phyloP scores from a whole-genome alignment of 1,140 invertebrate genomes.

The Micrasema minimum region DNA sequence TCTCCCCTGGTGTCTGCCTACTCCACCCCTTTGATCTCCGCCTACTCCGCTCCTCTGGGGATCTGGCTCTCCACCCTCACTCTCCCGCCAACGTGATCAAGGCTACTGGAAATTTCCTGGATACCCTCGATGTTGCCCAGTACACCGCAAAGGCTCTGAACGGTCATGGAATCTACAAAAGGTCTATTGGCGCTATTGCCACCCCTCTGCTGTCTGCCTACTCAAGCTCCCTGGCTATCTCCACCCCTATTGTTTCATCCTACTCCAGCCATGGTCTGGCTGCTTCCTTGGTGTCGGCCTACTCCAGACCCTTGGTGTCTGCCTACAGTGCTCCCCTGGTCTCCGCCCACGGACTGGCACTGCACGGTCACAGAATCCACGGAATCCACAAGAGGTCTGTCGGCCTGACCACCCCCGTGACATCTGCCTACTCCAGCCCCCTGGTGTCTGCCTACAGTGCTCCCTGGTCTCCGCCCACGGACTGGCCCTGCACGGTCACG shows the following conservation, averaged over 20 bases:
- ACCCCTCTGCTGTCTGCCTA: slow-evolving; percentile 51
- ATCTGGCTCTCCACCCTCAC: slow-evolving; percentile 58
- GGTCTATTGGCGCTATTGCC: slow-evolving; percentile 54
- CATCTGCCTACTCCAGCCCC: slow-evolving; percentile 41
- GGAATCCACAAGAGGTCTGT: slow-evolving; percentile 58
- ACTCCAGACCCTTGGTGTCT: slow-evolving; percentile 31
- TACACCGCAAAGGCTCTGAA: slow-evolving; percentile 57
- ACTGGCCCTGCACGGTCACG: slow-evolving; percentile 56
- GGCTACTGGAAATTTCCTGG: slow-evolving; percentile 52
- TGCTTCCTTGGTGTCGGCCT: slow-evolving; percentile 44
- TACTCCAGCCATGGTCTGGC: slow-evolving; percentile 57
- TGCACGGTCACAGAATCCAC: slow-evolving; percentile 55
- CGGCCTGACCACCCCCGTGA: slow-evolving; percentile 53
- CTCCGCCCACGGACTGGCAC: slow-evolving; percentile 55
- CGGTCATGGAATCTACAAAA: slow-evolving; percentile 55
- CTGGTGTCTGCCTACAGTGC: slow-evolving; percentile 52
- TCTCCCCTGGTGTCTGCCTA: too few relatives aligned
- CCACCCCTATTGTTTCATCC: slow-evolving; percentile 41
- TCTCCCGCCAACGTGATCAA: slow-evolving; percentile 43
- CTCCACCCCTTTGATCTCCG: slow-evolving; percentile 44
- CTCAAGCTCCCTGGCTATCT: slow-evolving; percentile 1
- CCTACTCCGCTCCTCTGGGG: slow-evolving; percentile 56
- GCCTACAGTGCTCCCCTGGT: slow-evolving; percentile 54
- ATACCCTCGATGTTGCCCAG: slow-evolving; percentile 60
- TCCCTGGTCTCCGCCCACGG: slow-evolving; percentile 52